These are phyloP conservation scores for Decapterus maruadsi DNA, from an alignment of 2,797 vertebrate genomes.

Conservation along the genomic window DNA sequence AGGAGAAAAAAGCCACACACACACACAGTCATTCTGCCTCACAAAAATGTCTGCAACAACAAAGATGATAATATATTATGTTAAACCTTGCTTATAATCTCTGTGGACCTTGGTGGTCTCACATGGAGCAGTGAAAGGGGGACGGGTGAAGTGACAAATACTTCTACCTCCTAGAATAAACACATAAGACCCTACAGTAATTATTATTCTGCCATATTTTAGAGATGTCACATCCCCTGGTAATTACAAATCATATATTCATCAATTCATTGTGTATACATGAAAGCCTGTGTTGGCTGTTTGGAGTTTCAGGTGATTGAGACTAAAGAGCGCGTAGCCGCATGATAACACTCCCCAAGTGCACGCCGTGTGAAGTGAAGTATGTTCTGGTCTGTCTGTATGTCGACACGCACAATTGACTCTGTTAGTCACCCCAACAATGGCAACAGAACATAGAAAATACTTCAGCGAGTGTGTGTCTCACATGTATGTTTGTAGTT, in stretches of 20 bases:
- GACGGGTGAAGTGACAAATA: background rate
- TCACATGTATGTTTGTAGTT: slow-evolving; percentile 23
- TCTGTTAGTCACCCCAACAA: slow-evolving; percentile 48
- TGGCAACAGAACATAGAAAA: slow-evolving; percentile 49
- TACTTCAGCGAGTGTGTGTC: slow-evolving; percentile 22
- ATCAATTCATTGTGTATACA: slow-evolving; percentile 6
- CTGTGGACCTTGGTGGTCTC: slow-evolving; percentile 1
- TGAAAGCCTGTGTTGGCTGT: slow-evolving; percentile 44
- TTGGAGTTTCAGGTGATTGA: slow-evolving; percentile 70
- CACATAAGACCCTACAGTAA: slow-evolving; percentile 10
- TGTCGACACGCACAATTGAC: slow-evolving; percentile 64
- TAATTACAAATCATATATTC: slow-evolving; percentile 8
- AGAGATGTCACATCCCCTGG: background rate
- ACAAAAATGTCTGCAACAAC: background rate
- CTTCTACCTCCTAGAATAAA: background rate
- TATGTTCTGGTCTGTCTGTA: slow-evolving; percentile 59
- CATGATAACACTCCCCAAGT: slow-evolving; percentile 51
- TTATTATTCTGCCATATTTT: slow-evolving; percentile 19
- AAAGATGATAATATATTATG: background rate
- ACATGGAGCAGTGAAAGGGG: background rate
- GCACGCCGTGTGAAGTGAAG: slow-evolving; percentile 52
- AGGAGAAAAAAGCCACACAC: slow-evolving; percentile 22
- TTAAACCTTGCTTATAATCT: background rate
- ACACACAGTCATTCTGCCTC: background rate
- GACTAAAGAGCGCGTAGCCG: slow-evolving; percentile 55